phyloP scores from a whole-genome alignment of 2,797 vertebrate genomes.

The Hephaestus fuliginosus region DNA sequence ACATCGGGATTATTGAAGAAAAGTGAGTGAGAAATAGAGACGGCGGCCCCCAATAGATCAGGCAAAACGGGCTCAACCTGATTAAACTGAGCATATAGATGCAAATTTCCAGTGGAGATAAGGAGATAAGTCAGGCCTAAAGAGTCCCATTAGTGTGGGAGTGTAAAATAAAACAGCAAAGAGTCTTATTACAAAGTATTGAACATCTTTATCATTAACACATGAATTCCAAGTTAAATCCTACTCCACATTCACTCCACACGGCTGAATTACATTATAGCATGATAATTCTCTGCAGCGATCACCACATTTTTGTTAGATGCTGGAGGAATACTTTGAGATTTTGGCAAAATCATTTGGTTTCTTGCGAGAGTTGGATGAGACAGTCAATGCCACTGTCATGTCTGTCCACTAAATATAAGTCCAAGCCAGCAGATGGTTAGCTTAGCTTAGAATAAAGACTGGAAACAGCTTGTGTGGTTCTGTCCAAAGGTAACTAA shows the following conservation, averaged over 20 bases:
- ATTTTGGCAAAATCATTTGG: background rate
- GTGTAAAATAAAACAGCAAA: constrained; percentile 60
- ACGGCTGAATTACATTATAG: constrained; percentile 11
- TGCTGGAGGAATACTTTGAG: background rate
- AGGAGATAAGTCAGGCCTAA: constrained; percentile 58
- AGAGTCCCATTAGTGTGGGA: constrained; percentile 56
- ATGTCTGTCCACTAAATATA: background rate
- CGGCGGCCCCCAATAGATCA: background rate
- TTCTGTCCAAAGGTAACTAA: background rate
- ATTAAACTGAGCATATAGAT: constrained; percentile 65
- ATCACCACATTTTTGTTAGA: constrained; percentile 8
- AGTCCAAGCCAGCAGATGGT: background rate
- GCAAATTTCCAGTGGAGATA: constrained; percentile 55
- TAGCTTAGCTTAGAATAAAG: background rate
- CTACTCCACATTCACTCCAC: constrained; percentile 3
- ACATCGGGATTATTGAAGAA: constrained; percentile 37
- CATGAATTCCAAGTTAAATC: constrained; percentile 33
- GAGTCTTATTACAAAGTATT: constrained; percentile 63
- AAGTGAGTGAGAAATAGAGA: constrained; percentile 36
- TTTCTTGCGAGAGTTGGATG: background rate
- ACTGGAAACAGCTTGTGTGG: background rate
- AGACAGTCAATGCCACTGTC: background rate
- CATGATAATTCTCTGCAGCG: background rate
- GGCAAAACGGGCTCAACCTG: constrained; percentile 46
- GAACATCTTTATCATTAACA: constrained; percentile 54